phyloP scores from a whole-genome alignment of 2,888 invertebrate species.

The Podabrus alpinus region DNA sequence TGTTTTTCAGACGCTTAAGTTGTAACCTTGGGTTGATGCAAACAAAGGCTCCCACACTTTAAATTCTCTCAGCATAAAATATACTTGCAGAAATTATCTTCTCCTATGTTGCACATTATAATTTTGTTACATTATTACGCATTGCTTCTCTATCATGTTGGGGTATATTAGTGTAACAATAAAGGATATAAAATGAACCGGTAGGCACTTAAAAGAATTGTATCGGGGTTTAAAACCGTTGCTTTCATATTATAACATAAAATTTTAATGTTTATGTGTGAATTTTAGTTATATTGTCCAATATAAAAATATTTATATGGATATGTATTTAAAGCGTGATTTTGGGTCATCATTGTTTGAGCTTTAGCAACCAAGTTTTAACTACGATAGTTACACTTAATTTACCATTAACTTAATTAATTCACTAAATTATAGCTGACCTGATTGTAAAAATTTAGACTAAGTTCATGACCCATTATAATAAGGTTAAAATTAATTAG shows the following conservation, averaged over 20 bases:
- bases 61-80: constrained; percentile 36
- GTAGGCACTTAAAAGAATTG: constrained; percentile 4
- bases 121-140: constrained; percentile 16
- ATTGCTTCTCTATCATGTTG: constrained; percentile 17
- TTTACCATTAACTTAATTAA: background rate
- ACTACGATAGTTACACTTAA: background rate
- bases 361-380: background rate
- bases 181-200: constrained; percentile 17
- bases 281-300: constrained; percentile 17
- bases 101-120: constrained; percentile 15
- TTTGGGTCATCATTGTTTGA: constrained; percentile 11
- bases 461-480: background rate
- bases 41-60: constrained; percentile 40
- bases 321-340: constrained; percentile 12
- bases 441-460: background rate
- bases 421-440: background rate
- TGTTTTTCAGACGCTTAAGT: constrained; percentile 34
- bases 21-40: constrained; percentile 39
- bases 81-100: constrained; percentile 32
- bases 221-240: constrained; percentile 25
- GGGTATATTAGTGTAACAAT: constrained; percentile 5
- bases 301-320: constrained; percentile 5
- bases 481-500: background rate
- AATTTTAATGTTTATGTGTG: constrained; percentile 28
- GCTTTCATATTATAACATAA: constrained; percentile 20